Percentiles rank a stretch among this genome's conserved stretches.
phyloP scores from a whole-genome alignment of 2,113 vertebrate genomes.

The Nesogale talazaci region DNA sequence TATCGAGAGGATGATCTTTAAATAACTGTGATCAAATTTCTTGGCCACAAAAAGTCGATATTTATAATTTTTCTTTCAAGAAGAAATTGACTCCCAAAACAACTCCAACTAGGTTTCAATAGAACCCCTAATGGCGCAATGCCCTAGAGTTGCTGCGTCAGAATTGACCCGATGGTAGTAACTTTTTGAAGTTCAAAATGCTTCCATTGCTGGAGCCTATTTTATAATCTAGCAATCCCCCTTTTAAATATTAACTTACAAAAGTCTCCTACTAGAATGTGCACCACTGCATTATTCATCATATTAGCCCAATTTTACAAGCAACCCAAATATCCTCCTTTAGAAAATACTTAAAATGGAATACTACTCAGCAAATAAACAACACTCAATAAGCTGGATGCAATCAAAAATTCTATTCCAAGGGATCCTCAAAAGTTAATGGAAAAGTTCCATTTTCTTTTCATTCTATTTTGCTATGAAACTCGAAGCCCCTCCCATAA shows the following conservation, averaged over 20 bases:
- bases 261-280: background rate
- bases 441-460: too few relatives aligned
- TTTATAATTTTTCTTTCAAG: conserved; percentile 35
- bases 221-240: conserved; percentile 28
- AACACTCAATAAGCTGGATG: background rate
- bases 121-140: too few relatives aligned
- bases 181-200: too few relatives aligned
- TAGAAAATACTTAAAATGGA: background rate
- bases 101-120: conserved; percentile 8
- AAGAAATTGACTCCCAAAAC: background rate
- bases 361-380: background rate
- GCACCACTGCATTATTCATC: background rate
- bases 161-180: too few relatives aligned
- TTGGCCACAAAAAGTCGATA: background rate
- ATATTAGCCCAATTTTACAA: background rate
- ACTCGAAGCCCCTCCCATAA: too few relatives aligned
- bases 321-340: background rate
- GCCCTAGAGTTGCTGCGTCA: too few relatives aligned
- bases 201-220: background rate
- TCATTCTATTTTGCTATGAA: too few relatives aligned
- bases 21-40: background rate
- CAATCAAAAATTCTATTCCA: conserved; percentile 7
- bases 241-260: background rate
- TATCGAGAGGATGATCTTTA: background rate
- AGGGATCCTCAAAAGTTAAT: background rate